phyloP scores from a whole-genome alignment of 2,888 invertebrate species.

The Andricus quercusramuli region DNA sequence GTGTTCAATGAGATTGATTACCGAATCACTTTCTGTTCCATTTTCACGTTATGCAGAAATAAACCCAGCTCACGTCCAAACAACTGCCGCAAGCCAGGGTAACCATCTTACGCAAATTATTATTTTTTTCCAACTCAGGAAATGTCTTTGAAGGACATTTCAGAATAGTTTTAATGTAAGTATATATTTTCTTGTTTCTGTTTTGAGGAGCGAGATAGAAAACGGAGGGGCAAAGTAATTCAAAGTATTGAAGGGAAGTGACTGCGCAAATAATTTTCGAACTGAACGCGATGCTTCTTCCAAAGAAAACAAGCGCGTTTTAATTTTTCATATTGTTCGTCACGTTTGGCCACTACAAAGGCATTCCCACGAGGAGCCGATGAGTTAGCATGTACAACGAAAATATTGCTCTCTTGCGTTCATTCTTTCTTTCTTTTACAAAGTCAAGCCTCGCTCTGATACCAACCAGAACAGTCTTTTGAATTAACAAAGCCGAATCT shows the following conservation, averaged over 20 bases:
- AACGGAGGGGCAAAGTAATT: background rate
- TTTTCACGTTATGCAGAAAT: background rate
- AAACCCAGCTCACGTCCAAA: background rate
- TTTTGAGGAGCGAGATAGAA: constrained; percentile 9
- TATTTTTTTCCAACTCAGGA: too few species aligned
- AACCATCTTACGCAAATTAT: background rate
- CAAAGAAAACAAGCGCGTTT: constrained; percentile 69
- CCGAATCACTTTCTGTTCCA: constrained; percentile 54
- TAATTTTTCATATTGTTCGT: constrained; percentile 65
- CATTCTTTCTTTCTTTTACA: constrained; percentile 55
- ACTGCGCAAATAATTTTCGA: constrained; percentile 65
- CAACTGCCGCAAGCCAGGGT: background rate
- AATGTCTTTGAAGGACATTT: too few species aligned
- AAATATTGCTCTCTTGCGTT: constrained; percentile 67
- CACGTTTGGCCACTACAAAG: constrained; percentile 67
- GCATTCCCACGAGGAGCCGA: constrained; percentile 71
- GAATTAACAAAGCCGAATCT: constrained; percentile 50
- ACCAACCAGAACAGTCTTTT: constrained; percentile 51
- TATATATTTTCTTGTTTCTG: constrained; percentile 35
- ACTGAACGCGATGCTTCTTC: constrained; percentile 59
- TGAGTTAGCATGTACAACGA: constrained; percentile 75
- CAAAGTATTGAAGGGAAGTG: constrained; percentile 63
- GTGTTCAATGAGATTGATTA: constrained; percentile 58
- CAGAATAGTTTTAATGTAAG: constrained; percentile 16
- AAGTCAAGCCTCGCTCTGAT: constrained; percentile 60